Conservation (phyloP, 2,113 vertebrate genomes). For the Sphyrna mokarran region DNA sequence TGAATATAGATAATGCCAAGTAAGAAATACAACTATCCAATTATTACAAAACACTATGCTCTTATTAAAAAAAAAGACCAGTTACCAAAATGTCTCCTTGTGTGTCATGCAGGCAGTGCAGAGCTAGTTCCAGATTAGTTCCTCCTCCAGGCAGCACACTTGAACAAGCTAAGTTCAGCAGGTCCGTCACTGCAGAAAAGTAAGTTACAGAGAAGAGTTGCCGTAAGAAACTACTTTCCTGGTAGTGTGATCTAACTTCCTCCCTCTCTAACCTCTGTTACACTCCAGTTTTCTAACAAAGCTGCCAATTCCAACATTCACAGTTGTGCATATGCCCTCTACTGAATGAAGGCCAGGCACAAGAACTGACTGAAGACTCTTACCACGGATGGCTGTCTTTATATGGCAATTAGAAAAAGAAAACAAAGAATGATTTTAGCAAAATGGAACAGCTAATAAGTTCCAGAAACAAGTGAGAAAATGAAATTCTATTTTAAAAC, state of each 20-base stretch:
- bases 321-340: background rate
- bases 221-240: background rate
- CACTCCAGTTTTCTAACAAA: background rate
- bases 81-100: slow-evolving; percentile 56
- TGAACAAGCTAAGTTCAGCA: slow-evolving; percentile 62
- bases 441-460: background rate
- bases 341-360: background rate
- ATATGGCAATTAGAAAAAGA: background rate
- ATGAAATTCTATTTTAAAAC: background rate
- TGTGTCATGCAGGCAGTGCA: slow-evolving; percentile 63
- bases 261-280: background rate
- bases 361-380: background rate
- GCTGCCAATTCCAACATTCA: background rate
- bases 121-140: slow-evolving; percentile 60
- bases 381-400: background rate
- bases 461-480: background rate
- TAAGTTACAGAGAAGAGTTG: background rate
- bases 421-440: background rate
- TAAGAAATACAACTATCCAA: background rate
- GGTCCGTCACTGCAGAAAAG: slow-evolving; percentile 49
- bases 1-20: too few species aligned
- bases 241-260: background rate
- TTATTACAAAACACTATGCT: background rate
- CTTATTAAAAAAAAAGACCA: background rate
- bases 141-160: slow-evolving; percentile 63